Evolutionary conservation across 1,140 invertebrate species (phyloP).

Genomic region (Listronotus bonariensis): DNA sequence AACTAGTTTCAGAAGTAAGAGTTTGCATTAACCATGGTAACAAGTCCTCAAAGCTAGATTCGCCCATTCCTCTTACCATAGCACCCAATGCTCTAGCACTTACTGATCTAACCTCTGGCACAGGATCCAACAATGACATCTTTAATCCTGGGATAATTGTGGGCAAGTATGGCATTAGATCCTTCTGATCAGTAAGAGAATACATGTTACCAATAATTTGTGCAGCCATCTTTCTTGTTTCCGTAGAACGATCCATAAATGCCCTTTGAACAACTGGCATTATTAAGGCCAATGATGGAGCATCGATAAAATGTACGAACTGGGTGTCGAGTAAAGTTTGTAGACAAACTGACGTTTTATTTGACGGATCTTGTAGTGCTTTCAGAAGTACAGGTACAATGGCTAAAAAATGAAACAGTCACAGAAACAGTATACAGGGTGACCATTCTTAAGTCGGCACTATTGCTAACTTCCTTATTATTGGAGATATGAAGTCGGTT

Average conservation of each 20-base stretch:
- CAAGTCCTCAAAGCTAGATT: constrained; percentile 91
- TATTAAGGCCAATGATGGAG: constrained; percentile 96
- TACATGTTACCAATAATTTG: constrained; percentile 99
- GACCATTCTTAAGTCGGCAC: too few relatives aligned
- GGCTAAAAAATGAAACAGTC: constrained; percentile 60
- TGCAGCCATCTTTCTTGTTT: constrained; percentile 98
- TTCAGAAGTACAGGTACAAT: constrained; percentile 90
- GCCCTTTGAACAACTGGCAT: constrained; percentile 99
- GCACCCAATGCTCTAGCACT: constrained; percentile 94
- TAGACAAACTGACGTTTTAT: constrained; percentile 90
- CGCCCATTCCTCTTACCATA: constrained; percentile 97
- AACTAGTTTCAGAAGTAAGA: constrained; percentile 92
- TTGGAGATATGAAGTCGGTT: too few relatives aligned
- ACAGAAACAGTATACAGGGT: too few relatives aligned
- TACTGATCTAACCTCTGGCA: constrained; percentile 87
- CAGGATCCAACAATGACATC: constrained; percentile 94
- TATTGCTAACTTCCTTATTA: too few relatives aligned
- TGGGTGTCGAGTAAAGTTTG: constrained; percentile 94
- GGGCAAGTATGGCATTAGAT: constrained; percentile 94
- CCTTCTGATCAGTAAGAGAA: constrained; percentile 97
- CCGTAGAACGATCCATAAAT: constrained; percentile 95
- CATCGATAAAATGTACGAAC: constrained; percentile 99
- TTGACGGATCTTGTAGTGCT: constrained; percentile 95
- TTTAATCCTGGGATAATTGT: constrained; percentile 97
- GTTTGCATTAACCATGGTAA: constrained; percentile 99